A percentile compares a stretch with the other conserved stretches of the same genome.
phyloP scores from a whole-genome alignment of 2,797 vertebrate species.

The Odontamblyopus rebecca region DNA sequence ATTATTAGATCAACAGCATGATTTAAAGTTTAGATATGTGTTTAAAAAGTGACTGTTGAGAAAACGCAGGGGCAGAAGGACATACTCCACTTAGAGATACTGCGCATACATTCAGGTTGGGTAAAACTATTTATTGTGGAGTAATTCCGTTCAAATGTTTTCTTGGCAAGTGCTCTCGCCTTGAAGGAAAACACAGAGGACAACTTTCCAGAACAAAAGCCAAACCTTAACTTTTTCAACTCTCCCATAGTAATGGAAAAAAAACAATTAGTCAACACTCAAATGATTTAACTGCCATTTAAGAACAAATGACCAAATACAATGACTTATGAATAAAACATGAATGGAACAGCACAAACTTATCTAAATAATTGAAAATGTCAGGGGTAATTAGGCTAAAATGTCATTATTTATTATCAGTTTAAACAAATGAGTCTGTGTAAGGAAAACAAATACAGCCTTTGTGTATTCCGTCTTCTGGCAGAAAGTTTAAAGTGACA shows the following conservation, averaged over 20 bases:
- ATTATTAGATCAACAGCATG: no score
- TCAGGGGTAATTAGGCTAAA: conserved; percentile 1
- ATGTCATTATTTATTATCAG: not conserved
- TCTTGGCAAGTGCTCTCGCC: no score
- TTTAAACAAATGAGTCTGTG: not conserved
- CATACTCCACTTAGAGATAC: no score
- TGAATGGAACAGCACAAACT: not conserved
- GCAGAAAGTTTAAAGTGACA: not conserved
- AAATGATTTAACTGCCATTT: not conserved
- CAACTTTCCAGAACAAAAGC: no score
- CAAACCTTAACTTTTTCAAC: not conserved
- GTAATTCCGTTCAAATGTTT: not conserved
- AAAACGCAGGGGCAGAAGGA: not conserved
- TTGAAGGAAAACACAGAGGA: no score
- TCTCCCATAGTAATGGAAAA: not conserved
- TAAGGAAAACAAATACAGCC: not conserved
- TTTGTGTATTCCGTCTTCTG: not conserved
- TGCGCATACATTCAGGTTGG: not conserved
- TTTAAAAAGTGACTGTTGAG: no score
- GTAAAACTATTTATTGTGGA: not conserved
- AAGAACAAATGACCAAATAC: not conserved
- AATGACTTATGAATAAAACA: not conserved
- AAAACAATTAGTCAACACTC: not conserved
- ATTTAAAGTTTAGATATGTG: no score
- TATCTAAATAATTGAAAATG: not conserved